Evolutionary conservation across 2,888 invertebrate genomes (phyloP), one percentile per base, ranked within the genome.

Genomic region (Plebejus melissa): DNA sequence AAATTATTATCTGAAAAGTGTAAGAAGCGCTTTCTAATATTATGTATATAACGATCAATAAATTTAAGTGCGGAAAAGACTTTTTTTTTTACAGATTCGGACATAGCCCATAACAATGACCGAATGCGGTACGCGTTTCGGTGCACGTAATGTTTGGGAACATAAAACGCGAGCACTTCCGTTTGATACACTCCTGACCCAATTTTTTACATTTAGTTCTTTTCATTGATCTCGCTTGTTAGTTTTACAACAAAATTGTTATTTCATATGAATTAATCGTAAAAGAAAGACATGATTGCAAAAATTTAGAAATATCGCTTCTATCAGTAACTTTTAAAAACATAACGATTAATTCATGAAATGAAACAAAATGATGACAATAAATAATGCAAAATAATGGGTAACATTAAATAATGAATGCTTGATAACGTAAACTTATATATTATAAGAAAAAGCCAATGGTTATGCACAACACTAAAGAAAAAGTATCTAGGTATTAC

Each of bases 81-180:
- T 54, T 16, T 65, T 65, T 65, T 65, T 13, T 65, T 1, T 1
- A 13, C 9, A 9, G 28, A 9, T 22, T 60, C 28, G 32, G 65
- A 65, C 11, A 28, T 7, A 58, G 7, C 22, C 22, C 5, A 65
- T 32, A 65, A 65, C 65, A 65, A 13, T 36, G 3, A 36, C 32
- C 13, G 65, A 65, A 65, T 65, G 32, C 65, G 32, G 13, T 32
- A 65, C 65, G 13, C 32, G 13, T 65, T 65, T 65, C 13, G 65
- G 32, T 65, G 65, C 32, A 36, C 11, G 60, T 71, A 50, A 71
- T 72, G 54, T 46, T 72, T 28, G 50, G 72, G 6, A 50, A 83
- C 80, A 83, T 77, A 81, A 81, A 80, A 79, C 78, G 80, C 76
- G 75, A 75, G 54, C 70, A 76, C 76, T 76, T 78, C 77, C 75